These are phyloP conservation scores for Megalops atlanticus DNA, from an alignment of 2,113 vertebrate genomes.

Conservation along the genomic window DNA sequence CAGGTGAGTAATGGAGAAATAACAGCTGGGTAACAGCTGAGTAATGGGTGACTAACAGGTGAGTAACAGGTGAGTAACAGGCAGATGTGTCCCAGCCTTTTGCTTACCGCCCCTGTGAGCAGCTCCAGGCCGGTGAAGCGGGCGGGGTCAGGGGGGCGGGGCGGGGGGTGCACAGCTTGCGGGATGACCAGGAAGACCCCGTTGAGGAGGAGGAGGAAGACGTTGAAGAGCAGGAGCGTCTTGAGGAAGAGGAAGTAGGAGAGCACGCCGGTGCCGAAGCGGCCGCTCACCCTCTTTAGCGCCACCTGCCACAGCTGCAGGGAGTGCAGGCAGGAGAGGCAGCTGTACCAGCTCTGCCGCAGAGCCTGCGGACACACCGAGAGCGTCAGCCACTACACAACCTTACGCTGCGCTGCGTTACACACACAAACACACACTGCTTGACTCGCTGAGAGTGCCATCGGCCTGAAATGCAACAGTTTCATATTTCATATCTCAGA, in stretches of 20 bases:
- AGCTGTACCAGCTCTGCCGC: constrained; percentile 74
- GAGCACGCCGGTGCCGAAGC: constrained; percentile 89
- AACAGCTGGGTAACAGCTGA: background rate
- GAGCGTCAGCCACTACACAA: background rate
- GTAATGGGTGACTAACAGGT: background rate
- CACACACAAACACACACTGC: background rate
- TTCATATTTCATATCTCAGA: no score
- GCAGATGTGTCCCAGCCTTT: background rate
- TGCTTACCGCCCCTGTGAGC: constrained; percentile 84
- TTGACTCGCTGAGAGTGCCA: no score
- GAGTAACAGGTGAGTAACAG: background rate
- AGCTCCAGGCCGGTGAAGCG: constrained; percentile 79
- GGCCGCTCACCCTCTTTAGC: constrained; percentile 84
- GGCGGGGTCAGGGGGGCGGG: rapidly evolving
- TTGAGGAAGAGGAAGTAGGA: constrained; percentile 93
- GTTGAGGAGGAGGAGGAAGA: constrained; percentile 73
- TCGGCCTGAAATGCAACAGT: no score
- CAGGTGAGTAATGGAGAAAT: no score
- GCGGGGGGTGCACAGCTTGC: constrained; percentile 70
- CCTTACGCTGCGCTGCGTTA: no score
- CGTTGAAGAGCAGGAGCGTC: constrained; percentile 83
- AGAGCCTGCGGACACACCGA: constrained; percentile 57
- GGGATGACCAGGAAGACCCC: constrained; percentile 75
- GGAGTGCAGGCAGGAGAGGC: constrained; percentile 69
- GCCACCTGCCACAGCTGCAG: constrained; percentile 78